phyloP scores from a whole-genome alignment of 2,888 invertebrate genomes.

The Nomada fucata region DNA sequence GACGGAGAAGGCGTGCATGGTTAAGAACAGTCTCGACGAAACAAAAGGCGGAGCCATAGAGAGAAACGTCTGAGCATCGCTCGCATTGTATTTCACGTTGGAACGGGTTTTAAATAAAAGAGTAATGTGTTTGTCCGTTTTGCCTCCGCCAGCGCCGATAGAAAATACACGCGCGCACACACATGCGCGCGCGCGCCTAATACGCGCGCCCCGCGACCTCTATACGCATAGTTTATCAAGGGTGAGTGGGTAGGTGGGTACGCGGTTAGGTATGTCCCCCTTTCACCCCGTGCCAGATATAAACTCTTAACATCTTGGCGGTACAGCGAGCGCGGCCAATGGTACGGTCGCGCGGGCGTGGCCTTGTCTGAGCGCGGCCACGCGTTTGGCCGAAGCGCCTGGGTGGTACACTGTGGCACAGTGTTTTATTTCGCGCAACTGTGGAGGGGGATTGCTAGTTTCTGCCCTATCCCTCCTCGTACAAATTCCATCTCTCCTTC shows the following conservation, averaged over 20 bases:
- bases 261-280: slow-evolving; percentile 77
- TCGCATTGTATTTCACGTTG: slow-evolving; percentile 76
- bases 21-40: slow-evolving; percentile 81
- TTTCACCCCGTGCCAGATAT: slow-evolving; percentile 76
- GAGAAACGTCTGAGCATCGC: slow-evolving; percentile 81
- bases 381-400: slow-evolving; percentile 75
- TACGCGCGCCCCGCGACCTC: slow-evolving; percentile 17
- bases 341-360: slow-evolving; percentile 66
- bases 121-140: slow-evolving; percentile 80
- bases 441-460: slow-evolving; percentile 76
- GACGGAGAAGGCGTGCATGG: slow-evolving; percentile 67
- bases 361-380: slow-evolving; percentile 71
- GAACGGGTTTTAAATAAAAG: slow-evolving; percentile 80
- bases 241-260: slow-evolving; percentile 74
- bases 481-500: slow-evolving; percentile 33
- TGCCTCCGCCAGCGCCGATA: slow-evolving; percentile 55
- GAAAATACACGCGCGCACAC: slow-evolving; percentile 40
- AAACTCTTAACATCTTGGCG: slow-evolving; percentile 80
- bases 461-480: slow-evolving; percentile 74
- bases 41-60: slow-evolving; percentile 79
- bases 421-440: slow-evolving; percentile 80
- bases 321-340: slow-evolving; percentile 68
- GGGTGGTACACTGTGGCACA: slow-evolving; percentile 83
- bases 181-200: slow-evolving; percentile 34
- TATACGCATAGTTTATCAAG: slow-evolving; percentile 62